Base-by-base conservation (phyloP, 2,888 invertebrate species). In the Clepsis dumicolana region DNA sequence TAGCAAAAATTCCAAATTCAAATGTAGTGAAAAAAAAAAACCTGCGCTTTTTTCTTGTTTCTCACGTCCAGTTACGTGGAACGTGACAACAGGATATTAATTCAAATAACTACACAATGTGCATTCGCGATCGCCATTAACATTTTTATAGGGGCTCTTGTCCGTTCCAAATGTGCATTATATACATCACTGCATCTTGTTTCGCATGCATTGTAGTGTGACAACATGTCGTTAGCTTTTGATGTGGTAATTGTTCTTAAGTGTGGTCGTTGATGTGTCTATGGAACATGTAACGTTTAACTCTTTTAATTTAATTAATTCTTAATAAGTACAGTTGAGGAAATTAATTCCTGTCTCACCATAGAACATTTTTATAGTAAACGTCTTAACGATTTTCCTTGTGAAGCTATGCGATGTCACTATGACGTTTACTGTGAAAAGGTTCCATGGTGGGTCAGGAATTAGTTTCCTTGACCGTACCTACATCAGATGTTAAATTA, bases 61-160 rank as follows among this genome's bases (percentile, higher is more conserved):
- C 67, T 67, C 67, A 67, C 56, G 67, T 50, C 29, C 14, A 67
- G 56, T 56, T 62, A 67, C 62, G 56, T 67, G 67, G 50, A 67
- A 52, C 38, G 66, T 62, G 62, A 67, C 62, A 67, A 50, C 62
- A 56, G 67, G 50, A 56, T 56, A 63, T 67, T 67, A 63, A 67
- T 56, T 57, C 62, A 57, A 63, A 67, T 67, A n/a, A 66, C 70
- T 72, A 73, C 70, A 70, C 73, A 69, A 77, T 75, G 71, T 77
- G 77, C 80, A 77, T 73, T 67, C 72, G 71, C 70, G 70, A 63
- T 72, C 65, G 76, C 79, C 65, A 65, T 60, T 65, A 65, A 41
- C 44, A 64, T 68, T 64, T 68, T 68, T 68, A 64, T 53, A 53
- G 63, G 54, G 29, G 62, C 63, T 57, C 52, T 57, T 59, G 53